Conservation (phyloP, 2,113 vertebrate genomes). For the Alexandromys fortis region DNA sequence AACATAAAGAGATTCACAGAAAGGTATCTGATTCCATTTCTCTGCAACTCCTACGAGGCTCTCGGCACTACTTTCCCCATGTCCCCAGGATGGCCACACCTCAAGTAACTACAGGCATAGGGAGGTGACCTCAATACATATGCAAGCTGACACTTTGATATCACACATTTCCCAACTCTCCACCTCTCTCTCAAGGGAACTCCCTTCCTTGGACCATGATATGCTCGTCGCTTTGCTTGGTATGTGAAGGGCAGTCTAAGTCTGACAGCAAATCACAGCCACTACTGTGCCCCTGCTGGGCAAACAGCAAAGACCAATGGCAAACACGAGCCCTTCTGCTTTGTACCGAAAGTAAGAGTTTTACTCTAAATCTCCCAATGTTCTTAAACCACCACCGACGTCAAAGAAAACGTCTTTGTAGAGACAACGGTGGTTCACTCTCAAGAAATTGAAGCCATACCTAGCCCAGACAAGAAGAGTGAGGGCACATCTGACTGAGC, state of each 20-base stretch:
- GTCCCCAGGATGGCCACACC: background rate
- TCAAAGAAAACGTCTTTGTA: background rate
- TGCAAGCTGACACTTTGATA: background rate
- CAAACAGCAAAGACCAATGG: background rate
- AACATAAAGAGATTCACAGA: background rate
- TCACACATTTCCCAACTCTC: background rate
- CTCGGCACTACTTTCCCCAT: background rate
- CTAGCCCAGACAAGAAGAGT: background rate
- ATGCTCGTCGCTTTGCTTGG: background rate
- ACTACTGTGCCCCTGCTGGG: background rate
- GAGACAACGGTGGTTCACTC: background rate
- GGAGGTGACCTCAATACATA: conserved; percentile 1
- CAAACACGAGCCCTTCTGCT: background rate
- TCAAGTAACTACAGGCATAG: background rate
- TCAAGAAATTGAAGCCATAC: background rate
- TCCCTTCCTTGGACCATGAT: background rate
- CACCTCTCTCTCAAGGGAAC: conserved; percentile 2
- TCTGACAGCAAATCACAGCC: background rate
- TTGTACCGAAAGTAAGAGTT: background rate
- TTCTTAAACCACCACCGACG: background rate
- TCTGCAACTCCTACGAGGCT: background rate
- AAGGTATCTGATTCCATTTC: background rate
- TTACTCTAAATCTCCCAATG: background rate
- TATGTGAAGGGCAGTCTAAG: background rate
- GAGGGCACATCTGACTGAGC: background rate